phyloP scores from a whole-genome alignment of 2,797 vertebrate species.

The Halcyon leucocephala region DNA sequence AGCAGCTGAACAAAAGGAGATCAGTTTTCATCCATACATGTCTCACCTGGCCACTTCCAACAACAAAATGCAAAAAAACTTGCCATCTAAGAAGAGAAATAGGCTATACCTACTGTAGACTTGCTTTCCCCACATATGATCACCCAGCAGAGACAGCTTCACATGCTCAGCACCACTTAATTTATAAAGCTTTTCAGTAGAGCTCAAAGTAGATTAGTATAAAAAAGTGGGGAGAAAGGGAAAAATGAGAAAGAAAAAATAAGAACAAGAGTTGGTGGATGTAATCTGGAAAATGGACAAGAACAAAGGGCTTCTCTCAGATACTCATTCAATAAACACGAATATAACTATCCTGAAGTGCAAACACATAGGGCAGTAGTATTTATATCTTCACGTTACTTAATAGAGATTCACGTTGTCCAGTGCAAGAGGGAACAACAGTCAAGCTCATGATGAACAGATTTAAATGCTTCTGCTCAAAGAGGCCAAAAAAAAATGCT shows the following conservation, averaged over 20 bases:
- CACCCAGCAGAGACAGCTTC: not conserved
- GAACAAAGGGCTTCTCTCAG: not conserved
- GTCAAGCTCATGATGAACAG: not conserved
- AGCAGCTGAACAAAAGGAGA: not conserved
- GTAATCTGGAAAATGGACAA: not conserved
- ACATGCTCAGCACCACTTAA: accelerated
- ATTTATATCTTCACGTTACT: not conserved
- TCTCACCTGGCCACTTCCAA: not conserved
- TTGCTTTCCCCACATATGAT: not conserved
- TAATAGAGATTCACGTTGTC: accelerated
- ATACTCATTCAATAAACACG: not conserved
- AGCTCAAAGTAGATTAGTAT: not conserved
- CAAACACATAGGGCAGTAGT: not conserved
- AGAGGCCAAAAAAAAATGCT: not conserved
- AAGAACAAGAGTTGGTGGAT: not conserved
- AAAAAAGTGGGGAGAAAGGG: not conserved
- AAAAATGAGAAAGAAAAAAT: accelerated
- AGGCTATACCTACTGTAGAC: not conserved
- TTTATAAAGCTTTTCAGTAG: not conserved
- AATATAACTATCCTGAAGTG: accelerated
- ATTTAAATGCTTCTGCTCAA: not conserved
- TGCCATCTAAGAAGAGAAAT: not conserved
- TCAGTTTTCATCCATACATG: not conserved
- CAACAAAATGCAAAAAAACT: not conserved
- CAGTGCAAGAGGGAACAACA: not conserved